phyloP scores from a whole-genome alignment of 2,888 invertebrate genomes.

The Drosophila percnosoma region DNA sequence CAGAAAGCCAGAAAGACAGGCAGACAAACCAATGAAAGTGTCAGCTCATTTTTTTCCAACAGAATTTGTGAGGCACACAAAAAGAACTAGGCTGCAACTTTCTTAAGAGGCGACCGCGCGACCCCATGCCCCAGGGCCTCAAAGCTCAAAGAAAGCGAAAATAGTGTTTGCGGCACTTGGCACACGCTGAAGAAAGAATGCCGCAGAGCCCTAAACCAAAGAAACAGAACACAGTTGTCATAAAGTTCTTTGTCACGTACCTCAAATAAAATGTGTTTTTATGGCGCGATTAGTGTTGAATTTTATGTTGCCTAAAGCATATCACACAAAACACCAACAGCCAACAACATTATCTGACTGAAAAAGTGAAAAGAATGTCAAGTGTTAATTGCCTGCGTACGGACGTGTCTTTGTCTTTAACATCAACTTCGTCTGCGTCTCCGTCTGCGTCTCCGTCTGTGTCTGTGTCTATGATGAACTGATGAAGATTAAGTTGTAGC shows the following conservation, averaged over 20 bases:
- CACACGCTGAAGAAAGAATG: slow-evolving; percentile 53
- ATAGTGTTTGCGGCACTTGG: slow-evolving; percentile 46
- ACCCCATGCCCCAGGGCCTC: slow-evolving; percentile 27
- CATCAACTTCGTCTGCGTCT: slow-evolving; percentile 1
- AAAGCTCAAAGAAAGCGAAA: slow-evolving; percentile 67
- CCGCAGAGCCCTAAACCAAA: slow-evolving; percentile 15
- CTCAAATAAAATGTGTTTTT: slow-evolving; percentile 75
- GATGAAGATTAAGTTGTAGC: slow-evolving; percentile 74
- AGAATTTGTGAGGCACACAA: slow-evolving; percentile 30
- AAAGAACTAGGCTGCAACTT: slow-evolving; percentile 56
- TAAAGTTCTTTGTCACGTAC: slow-evolving; percentile 73
- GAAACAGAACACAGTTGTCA: slow-evolving; percentile 44
- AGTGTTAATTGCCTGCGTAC: slow-evolving; percentile 73
- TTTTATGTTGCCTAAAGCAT: slow-evolving; percentile 67
- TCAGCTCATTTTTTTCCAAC: slow-evolving; percentile 42
- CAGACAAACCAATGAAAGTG: slow-evolving; percentile 59
- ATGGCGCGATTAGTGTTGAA: slow-evolving; percentile 73
- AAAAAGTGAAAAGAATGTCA: slow-evolving; percentile 79
- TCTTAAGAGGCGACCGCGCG: slow-evolving; percentile 31
- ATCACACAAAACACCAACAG: slow-evolving; percentile 51
- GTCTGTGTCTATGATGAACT: slow-evolving; percentile 16
- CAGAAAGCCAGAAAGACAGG: not conserved
- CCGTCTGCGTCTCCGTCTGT: slow-evolving; percentile 13
- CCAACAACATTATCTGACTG: slow-evolving; percentile 26
- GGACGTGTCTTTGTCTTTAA: slow-evolving; percentile 46